These are phyloP conservation scores for Aphaenogaster ashmeadi DNA, from an alignment of 1,140 invertebrate species.

Conservation along the genomic window DNA sequence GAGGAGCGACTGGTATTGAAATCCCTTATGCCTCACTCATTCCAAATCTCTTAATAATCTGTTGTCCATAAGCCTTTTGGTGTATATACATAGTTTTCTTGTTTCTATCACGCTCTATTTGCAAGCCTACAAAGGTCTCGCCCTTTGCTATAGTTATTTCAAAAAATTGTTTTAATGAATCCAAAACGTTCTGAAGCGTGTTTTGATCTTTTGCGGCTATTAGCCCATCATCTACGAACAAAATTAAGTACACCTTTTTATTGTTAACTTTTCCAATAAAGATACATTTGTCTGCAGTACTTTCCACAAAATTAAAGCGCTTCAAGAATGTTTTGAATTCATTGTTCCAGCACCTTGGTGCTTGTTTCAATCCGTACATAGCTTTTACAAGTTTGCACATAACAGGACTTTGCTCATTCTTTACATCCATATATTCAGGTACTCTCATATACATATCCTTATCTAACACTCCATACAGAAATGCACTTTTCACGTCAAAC, in stretches of 20 bases:
- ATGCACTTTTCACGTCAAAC: conserved; percentile 12
- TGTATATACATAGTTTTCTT: neutral
- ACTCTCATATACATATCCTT: neutral
- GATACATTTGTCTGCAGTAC: conserved; percentile 3
- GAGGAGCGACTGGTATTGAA: neutral
- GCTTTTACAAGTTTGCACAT: neutral
- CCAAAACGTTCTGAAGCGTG: neutral
- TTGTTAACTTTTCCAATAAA: neutral
- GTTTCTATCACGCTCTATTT: conserved; percentile 19
- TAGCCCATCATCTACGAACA: conserved; percentile 34
- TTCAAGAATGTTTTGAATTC: neutral
- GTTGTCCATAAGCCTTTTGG: conserved; percentile 12
- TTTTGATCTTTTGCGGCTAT: neutral
- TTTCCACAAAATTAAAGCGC: neutral
- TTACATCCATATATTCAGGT: neutral
- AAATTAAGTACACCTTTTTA: neutral
- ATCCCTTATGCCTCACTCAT: neutral
- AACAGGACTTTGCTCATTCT: neutral
- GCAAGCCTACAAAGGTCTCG: neutral
- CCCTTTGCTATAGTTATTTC: neutral
- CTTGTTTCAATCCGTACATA: conserved; percentile 9
- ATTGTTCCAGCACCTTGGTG: neutral
- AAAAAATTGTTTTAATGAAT: neutral
- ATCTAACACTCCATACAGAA: neutral
- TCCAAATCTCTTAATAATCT: conserved; percentile 9